A percentile compares a stretch with the other conserved stretches of the same genome.
Evolutionary conservation across 2,797 vertebrate genomes (phyloP).

Genomic region (Myotis planiceps): DNA sequence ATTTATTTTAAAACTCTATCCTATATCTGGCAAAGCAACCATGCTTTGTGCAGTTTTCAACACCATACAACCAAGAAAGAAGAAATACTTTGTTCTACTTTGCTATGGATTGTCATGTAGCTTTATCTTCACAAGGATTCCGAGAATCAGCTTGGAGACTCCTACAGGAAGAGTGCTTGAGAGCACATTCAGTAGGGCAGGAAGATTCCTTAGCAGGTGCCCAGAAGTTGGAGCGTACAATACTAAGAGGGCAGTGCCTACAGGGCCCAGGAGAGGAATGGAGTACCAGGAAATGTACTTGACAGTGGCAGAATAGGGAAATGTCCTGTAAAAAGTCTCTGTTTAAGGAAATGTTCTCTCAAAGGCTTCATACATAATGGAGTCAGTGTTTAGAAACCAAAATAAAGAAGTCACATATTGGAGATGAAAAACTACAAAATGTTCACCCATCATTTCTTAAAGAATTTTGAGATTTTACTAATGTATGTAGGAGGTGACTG

Average conservation of each 20-base stretch:
- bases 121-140: neutral
- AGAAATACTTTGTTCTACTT: neutral
- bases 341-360: neutral
- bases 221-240: neutral
- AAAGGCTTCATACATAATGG: neutral
- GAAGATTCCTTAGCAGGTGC: no score
- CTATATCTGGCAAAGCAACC: neutral
- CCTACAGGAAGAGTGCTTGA: neutral
- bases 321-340: neutral
- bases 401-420: neutral
- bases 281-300: neutral
- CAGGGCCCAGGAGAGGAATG: neutral
- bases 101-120: neutral
- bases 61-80: neutral
- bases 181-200: no score
- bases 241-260: neutral
- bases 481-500: neutral
- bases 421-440: neutral
- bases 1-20: neutral
- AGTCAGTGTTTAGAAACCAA: slow-evolving; percentile 6
- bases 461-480: neutral
- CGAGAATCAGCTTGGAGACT: neutral
- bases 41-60: neutral
- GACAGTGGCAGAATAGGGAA: neutral
- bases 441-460: neutral